Percentiles rank a stretch among this genome's conserved stretches.
phyloP scores from a whole-genome alignment of 2,888 invertebrate genomes.

The Pinctada fucata region DNA sequence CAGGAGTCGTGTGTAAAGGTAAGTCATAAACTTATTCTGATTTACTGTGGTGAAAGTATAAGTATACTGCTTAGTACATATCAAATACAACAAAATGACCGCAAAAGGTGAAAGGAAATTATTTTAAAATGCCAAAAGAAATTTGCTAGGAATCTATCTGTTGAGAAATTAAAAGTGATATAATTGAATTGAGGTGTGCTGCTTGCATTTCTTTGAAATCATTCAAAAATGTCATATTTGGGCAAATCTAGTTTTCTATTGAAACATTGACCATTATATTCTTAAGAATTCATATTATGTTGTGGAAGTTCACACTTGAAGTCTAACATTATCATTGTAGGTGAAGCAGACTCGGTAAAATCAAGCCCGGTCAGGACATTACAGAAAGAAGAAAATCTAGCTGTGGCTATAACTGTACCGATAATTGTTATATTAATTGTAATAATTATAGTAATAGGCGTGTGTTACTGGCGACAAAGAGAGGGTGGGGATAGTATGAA shows the following conservation, averaged over 20 bases:
- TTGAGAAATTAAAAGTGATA: too few species aligned
- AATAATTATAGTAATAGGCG: slow-evolving; percentile 48
- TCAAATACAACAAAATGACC: neutral
- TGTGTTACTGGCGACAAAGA: slow-evolving; percentile 48
- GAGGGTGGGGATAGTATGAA: slow-evolving; percentile 49
- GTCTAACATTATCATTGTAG: too few species aligned
- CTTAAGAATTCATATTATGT: too few species aligned
- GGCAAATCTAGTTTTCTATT: too few species aligned
- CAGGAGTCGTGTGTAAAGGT: slow-evolving; percentile 61
- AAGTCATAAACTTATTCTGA: neutral
- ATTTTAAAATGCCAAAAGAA: neutral
- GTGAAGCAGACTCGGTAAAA: too few species aligned
- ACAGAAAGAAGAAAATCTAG: slow-evolving; percentile 28
- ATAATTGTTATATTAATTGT: slow-evolving; percentile 53
- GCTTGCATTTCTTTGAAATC: too few species aligned
- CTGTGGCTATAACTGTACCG: slow-evolving; percentile 55
- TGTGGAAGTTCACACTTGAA: too few species aligned
- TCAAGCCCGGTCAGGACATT: neutral
- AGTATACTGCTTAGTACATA: neutral
- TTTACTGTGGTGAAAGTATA: neutral
- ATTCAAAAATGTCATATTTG: too few species aligned
- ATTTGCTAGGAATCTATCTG: neutral
- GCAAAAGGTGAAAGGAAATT: neutral
- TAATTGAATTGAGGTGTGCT: too few species aligned
- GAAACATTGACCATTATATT: too few species aligned